Base-by-base conservation (phyloP, 2,797 vertebrate species). In the Pantherophis vulpinus region DNA sequence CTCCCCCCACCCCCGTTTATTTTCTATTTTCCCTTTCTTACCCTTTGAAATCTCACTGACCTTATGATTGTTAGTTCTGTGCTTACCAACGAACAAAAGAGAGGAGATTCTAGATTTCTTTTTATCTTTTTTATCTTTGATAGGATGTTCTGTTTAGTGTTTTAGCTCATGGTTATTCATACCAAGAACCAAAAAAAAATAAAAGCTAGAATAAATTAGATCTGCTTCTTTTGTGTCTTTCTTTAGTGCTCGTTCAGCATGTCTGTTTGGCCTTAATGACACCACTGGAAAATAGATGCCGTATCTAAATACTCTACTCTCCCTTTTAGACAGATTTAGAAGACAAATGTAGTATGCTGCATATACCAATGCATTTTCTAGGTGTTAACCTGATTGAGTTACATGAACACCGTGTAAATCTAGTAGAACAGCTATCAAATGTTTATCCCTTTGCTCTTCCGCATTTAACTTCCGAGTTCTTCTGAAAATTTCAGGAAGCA, bases 101-200 rank as follows among this genome's bases (percentile, higher is more conserved):
- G 25, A 25, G 91, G 47, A 63, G 91, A 91, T n/a, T 96, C 97
- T 97, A 97, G 96, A 97, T 97, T 97, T 97, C 98, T 83, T 83
- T 83, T 79, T 63, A 79, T 79, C 32, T 79, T 79, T 74, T 74
- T 74, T 79, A 37, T 47, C 74, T 98, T 97, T 8, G 25, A 98
- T 98, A 98, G 98, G 97, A 98, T 98, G 97, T 98, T 98, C 98
- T 98, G 98, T 98, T 98, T 98, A 98, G 98, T 97, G 96, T 98
- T 88, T 98, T 97, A 98, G 98, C 98, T 98, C 98, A 98, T 98
- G 98, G 98, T 98, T 97, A 98, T 97, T 98, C 97, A 98, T 98
- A 97, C 97, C 96, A 83, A 98, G 96, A 98, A 23, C 66, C 66
- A 97, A 51, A 70, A n/a, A 42, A 63, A 95, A 96, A 97, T 96